A percentile compares a stretch with the other conserved stretches of the same genome.
Conservation (phyloP, 2,888 invertebrate genomes). For the Acronicta leporina region DNA sequence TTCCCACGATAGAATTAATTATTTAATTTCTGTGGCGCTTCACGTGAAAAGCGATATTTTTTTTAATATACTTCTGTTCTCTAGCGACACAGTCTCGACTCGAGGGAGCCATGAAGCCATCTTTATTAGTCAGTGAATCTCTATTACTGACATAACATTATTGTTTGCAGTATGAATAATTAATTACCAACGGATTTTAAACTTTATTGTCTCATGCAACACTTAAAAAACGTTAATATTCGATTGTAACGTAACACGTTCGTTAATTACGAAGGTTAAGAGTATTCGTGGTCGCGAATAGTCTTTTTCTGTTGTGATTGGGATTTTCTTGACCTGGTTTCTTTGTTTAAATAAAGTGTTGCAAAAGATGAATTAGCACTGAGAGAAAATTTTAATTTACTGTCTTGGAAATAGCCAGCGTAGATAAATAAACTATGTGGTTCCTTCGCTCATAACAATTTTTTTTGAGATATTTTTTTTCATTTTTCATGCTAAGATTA, state of each 20-base stretch:
- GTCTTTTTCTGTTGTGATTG: constrained; percentile 74
- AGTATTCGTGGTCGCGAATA: constrained; percentile 34
- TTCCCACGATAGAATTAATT: constrained; percentile 61
- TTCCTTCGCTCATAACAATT: background rate
- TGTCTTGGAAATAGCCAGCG: constrained; percentile 55
- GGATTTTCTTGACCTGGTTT: constrained; percentile 85
- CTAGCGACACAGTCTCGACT: constrained; percentile 67
- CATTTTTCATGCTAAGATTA: too few relatives aligned
- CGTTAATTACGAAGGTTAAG: constrained; percentile 68
- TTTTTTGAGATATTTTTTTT: too few relatives aligned
- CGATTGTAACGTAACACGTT: constrained; percentile 44
- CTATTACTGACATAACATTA: constrained; percentile 63
- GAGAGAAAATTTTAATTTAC: constrained; percentile 67
- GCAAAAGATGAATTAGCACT: constrained; percentile 79
- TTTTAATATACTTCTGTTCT: constrained; percentile 66
- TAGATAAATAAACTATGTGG: constrained; percentile 39
- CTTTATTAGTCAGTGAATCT: constrained; percentile 70
- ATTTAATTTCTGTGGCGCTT: constrained; percentile 64
- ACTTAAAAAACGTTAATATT: constrained; percentile 41
- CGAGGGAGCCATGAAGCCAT: constrained; percentile 64
- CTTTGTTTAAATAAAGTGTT: constrained; percentile 77
- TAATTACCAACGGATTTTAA: constrained; percentile 57
- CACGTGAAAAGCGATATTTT: constrained; percentile 56
- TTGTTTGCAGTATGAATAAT: constrained; percentile 37
- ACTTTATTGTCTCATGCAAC: constrained; percentile 59